phyloP scores from a whole-genome alignment of 2,113 vertebrate species.

The Tenebrosternarchus preto region DNA sequence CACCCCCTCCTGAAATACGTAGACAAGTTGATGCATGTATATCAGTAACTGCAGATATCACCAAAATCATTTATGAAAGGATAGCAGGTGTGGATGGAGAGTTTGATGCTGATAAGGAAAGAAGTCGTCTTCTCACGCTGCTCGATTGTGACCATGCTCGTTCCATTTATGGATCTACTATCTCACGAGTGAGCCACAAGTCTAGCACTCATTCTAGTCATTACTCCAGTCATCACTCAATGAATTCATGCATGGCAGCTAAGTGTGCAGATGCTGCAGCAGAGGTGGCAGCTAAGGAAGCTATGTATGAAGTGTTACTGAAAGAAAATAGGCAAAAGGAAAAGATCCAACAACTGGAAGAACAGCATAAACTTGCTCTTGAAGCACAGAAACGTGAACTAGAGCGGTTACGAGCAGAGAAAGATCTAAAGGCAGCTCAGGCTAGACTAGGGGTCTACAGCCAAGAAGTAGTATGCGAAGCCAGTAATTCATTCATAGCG shows the following conservation, averaged over 20 bases:
- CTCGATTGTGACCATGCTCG: constrained; percentile 9
- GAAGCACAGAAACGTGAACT: too few species aligned
- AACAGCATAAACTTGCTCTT: too few species aligned
- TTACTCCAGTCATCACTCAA: background rate
- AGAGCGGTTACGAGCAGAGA: too few species aligned
- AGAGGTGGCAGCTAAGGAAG: constrained; percentile 9
- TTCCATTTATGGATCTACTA: constrained; percentile 39
- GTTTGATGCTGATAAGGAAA: constrained; percentile 9
- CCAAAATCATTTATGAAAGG: constrained; percentile 18
- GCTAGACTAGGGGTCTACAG: too few species aligned
- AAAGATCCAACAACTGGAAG: too few species aligned
- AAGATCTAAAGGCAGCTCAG: too few species aligned
- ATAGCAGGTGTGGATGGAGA: constrained; percentile 34
- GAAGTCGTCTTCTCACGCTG: background rate
- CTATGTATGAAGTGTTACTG: background rate
- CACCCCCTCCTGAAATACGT: constrained; percentile 9
- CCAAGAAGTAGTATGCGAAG: too few species aligned
- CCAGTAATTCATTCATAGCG: too few species aligned
- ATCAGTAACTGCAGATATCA: constrained; percentile 17
- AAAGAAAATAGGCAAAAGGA: constrained; percentile 5
- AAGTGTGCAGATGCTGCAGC: constrained; percentile 25
- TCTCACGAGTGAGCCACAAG: constrained; percentile 1
- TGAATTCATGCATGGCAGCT: constrained; percentile 8
- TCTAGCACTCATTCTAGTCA: constrained; percentile 5
- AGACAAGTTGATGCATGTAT: constrained; percentile 2